phyloP scores from a whole-genome alignment of 2,888 invertebrate genomes.

The Diloba caeruleocephala region DNA sequence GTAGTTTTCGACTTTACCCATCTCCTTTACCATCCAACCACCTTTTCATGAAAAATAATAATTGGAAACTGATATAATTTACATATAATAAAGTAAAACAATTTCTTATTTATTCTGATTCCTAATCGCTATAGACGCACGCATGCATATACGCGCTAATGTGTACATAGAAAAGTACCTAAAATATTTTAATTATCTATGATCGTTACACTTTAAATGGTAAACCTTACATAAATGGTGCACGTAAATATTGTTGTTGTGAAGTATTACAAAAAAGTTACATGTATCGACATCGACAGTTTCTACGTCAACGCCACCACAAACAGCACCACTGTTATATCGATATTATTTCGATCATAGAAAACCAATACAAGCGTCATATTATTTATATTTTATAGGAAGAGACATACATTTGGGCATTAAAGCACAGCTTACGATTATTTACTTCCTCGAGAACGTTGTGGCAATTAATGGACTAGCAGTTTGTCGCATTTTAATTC shows the following conservation, averaged over 20 bases:
- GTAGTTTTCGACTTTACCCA: neutral
- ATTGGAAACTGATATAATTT: conserved; percentile 11
- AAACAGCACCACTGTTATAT: conserved; percentile 48
- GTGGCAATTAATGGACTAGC: conserved; percentile 17
- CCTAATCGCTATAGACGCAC: conserved; percentile 29
- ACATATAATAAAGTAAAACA: conserved; percentile 24
- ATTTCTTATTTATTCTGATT: conserved; percentile 31
- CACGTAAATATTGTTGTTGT: conserved; percentile 48
- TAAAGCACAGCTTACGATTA: conserved; percentile 8
- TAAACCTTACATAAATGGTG: conserved; percentile 49
- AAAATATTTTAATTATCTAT: conserved; percentile 38
- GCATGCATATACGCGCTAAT: conserved; percentile 4
- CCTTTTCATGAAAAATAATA: neutral
- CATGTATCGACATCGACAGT: conserved; percentile 32
- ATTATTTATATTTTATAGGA: conserved; percentile 25
- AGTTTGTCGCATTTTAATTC: conserved; percentile 6
- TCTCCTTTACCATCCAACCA: neutral
- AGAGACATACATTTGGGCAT: conserved; percentile 12
- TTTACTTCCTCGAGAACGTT: conserved; percentile 3
- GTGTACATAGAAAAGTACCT: conserved; percentile 41
- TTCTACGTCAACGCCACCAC: conserved; percentile 23
- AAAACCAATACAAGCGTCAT: conserved; percentile 31
- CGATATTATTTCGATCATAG: conserved; percentile 24
- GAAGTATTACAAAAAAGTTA: conserved; percentile 47
- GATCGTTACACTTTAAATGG: conserved; percentile 42